Evolutionary conservation across 2,888 invertebrate species (phyloP), one percentile per base, ranked within the genome.

Genomic region (Tortrix viridana): DNA sequence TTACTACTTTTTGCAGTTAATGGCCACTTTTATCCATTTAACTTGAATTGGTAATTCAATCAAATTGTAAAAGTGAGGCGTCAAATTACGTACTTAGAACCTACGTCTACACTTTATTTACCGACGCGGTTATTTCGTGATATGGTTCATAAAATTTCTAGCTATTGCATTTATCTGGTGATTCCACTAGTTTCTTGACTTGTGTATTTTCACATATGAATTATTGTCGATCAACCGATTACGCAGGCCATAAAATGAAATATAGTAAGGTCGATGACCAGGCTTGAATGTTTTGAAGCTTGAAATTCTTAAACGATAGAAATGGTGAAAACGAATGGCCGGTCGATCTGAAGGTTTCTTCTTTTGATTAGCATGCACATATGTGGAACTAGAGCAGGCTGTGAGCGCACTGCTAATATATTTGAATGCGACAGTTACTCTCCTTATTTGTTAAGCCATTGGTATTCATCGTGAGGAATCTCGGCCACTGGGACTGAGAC

Each of bases 391-490:
- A 43, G 63, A 63, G 57, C 63, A 32, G 46, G 52, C 26, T 32
- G 26, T 44, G 47, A 53, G 63, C 53, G 47, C 47, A 58, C 58
- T 63, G 58, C 53, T 48, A 58, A 58, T 63, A 63, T 63, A 63
- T 58, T 63, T 63, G 63, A 32, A 58, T 58, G 63, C 32, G 63
- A 62, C 62, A 63, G 63, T 63, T 63, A 63, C 63, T 63, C 53
- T 58, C 63, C 63, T 58, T 63, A 63, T 63, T 53, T 14, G 63
- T 58, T 54, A 19, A 47, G 47, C 60, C 50, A 58, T 58, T 63
- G 52, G 58, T 63, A 63, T 63, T 63, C 58, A 63, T 53, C 48
- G 58, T 43, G 48, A 22, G 18, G 63, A 63, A 63, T 63, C 58
- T 63, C 57, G 63, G 63, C 63, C 63, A 63, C 47, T 52, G 63